Base-by-base conservation (phyloP, 1,140 invertebrate species). In the Arctopsyche grandis region DNA sequence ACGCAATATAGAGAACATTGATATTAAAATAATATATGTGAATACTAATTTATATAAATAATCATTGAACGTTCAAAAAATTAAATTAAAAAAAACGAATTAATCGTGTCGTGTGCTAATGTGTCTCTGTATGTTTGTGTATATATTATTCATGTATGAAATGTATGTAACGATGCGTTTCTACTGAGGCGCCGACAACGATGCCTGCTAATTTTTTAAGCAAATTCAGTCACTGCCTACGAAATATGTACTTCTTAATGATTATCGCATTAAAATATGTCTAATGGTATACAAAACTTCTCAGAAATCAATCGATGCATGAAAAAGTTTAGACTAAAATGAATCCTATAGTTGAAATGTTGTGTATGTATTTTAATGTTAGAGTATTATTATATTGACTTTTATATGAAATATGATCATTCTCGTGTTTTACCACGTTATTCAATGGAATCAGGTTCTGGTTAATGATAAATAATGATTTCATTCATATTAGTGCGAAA, bases 161-260 rank as follows among this genome's bases (percentile, higher is more conserved):
- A 52, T 52, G 10, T 14, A 52, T 14, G 10, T 52, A 14, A 52
- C 48, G 3, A 52, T 52, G 12, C 16, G 16, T 52, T 12, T 14
- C 12, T 52, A 52, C 12, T 52, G 10, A 14, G 12, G 3, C 10
- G 48, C 16, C 29, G 29, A 38, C n/a, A n/a, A n/a, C 7, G 29
- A 1, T 38, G 29, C 29, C 3, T 38, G 29, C 29, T 38, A 38
- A 38, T 7, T 38, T 38, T 38, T 38, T 38, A 38, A 38, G 48
- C 21, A 66, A 66, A 66, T 26, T 66, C 63, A 66, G 63, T 66
- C 63, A 66, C 63, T 66, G 63, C 63, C 63, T 22, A 24, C 26
- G 4, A 60, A 16, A 52, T 14, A 60, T 60, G 58, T 21, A 26
- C 10, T 66, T 22, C 5, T 60, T 52, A 5, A 19, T 21, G 21